These are phyloP conservation scores for Plusia festucae DNA, from an alignment of 2,888 invertebrate species.

Conservation along the genomic window DNA sequence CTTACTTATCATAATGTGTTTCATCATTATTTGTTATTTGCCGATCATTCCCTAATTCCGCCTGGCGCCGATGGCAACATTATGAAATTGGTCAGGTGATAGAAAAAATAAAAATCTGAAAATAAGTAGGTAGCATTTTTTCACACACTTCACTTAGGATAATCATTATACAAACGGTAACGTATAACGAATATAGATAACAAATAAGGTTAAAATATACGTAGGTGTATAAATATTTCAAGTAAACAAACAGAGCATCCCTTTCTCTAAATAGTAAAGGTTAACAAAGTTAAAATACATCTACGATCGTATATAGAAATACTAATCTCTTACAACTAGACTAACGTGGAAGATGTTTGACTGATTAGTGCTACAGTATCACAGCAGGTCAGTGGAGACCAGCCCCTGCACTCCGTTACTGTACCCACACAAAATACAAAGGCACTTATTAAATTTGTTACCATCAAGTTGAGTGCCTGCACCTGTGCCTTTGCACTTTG, in stretches of 20 bases:
- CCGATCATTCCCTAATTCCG: slow-evolving; percentile 82
- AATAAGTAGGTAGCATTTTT: slow-evolving; percentile 89
- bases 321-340: slow-evolving; percentile 85
- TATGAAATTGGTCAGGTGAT: slow-evolving; percentile 86
- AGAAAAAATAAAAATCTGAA: slow-evolving; percentile 89
- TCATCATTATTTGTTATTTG: slow-evolving; percentile 79
- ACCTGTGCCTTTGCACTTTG: slow-evolving; percentile 47
- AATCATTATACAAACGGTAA: slow-evolving; percentile 82
- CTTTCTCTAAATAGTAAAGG: slow-evolving; percentile 84
- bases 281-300: slow-evolving; percentile 84
- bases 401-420: slow-evolving; percentile 69
- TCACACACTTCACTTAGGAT: slow-evolving; percentile 86
- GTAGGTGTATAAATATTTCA: slow-evolving; percentile 81
- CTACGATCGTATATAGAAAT: slow-evolving; percentile 84
- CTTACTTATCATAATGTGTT: slow-evolving; percentile 80
- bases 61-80: slow-evolving; percentile 76
- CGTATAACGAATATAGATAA: slow-evolving; percentile 81
- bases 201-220: slow-evolving; percentile 78
- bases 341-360: slow-evolving; percentile 86
- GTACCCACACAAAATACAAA: slow-evolving; percentile 58
- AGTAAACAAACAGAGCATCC: slow-evolving; percentile 82
- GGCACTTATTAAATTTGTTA: slow-evolving; percentile 32
- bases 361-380: slow-evolving; percentile 87
- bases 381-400: slow-evolving; percentile 85
- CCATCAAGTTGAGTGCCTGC: slow-evolving; percentile 18